phyloP scores from a whole-genome alignment of 1,140 invertebrate species.

The Danaus melanippus region DNA sequence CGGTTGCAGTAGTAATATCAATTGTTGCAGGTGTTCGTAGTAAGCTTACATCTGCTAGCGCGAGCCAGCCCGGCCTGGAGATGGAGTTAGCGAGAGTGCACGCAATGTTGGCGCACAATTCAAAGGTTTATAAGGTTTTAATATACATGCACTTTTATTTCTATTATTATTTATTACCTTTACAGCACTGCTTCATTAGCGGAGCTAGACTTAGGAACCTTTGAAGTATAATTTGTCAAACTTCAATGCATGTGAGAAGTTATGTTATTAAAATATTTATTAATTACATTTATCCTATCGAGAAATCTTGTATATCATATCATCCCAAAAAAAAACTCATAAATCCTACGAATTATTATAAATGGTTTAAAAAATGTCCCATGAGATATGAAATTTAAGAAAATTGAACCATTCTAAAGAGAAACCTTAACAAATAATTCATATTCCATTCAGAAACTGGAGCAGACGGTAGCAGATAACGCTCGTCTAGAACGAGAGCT shows the following conservation, averaged over 20 bases:
- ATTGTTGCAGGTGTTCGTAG: constrained; percentile 44
- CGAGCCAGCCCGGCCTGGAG: constrained; percentile 73
- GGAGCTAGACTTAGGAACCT: no score
- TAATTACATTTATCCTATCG: constrained; percentile 9
- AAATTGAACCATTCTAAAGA: no score
- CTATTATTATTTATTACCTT: no score
- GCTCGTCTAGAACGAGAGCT: constrained; percentile 90
- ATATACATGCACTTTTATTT: constrained; percentile 58
- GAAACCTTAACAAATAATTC: background rate
- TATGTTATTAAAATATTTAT: constrained; percentile 26
- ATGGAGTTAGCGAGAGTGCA: constrained; percentile 87
- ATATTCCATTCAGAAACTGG: constrained; percentile 80
- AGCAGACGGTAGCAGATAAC: constrained; percentile 92
- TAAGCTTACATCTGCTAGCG: constrained; percentile 32
- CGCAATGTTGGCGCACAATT: constrained; percentile 88
- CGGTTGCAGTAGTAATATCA: no score
- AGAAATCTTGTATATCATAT: background rate
- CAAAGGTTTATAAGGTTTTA: constrained; percentile 82
- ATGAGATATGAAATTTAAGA: no score
- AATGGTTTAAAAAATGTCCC: no score
- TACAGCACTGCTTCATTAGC: no score
- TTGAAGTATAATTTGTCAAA: no score
- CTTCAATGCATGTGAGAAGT: constrained; percentile 10
- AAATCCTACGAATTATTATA: no score
- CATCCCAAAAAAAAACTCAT: no score